Conservation (phyloP, 1,140 invertebrate species). For the Diorhabda carinulata region DNA sequence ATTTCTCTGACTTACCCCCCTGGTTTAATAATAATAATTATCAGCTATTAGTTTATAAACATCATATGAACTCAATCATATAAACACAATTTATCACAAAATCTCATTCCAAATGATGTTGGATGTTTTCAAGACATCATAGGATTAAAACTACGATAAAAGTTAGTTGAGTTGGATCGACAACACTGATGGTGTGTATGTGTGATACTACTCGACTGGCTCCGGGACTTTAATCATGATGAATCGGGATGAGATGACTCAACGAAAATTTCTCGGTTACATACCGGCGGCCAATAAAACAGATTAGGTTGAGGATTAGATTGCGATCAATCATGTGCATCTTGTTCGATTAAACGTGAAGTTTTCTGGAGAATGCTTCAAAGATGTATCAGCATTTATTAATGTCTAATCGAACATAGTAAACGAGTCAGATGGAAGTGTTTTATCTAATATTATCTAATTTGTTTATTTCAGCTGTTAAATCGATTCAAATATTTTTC, state of each 20-base stretch:
- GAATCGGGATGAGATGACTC: conserved; percentile 9
- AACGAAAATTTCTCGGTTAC: conserved; percentile 9
- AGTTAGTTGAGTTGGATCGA: not conserved
- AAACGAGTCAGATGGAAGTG: not conserved
- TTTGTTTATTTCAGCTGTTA: too few species aligned
- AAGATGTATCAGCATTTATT: not conserved
- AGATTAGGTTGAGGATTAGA: conserved; percentile 16
- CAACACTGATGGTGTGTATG: conserved; percentile 1
- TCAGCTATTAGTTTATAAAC: too few species aligned
- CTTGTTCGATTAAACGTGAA: conserved; percentile 8
- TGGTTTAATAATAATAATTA: too few species aligned
- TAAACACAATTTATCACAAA: too few species aligned
- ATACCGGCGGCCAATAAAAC: conserved; percentile 13
- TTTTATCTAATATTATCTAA: too few species aligned
- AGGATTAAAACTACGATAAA: not conserved
- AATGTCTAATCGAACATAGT: not conserved
- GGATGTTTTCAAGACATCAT: too few species aligned
- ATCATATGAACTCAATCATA: too few species aligned
- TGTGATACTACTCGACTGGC: not conserved
- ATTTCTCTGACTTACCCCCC: too few species aligned
- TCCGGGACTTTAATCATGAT: conserved; percentile 7
- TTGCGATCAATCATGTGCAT: conserved; percentile 11
- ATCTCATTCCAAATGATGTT: too few species aligned
- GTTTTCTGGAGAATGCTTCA: not conserved
- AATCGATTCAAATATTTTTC: too few species aligned